Conservation (phyloP, 2,113 vertebrate species). For the Nyctereutes procyonoides region DNA sequence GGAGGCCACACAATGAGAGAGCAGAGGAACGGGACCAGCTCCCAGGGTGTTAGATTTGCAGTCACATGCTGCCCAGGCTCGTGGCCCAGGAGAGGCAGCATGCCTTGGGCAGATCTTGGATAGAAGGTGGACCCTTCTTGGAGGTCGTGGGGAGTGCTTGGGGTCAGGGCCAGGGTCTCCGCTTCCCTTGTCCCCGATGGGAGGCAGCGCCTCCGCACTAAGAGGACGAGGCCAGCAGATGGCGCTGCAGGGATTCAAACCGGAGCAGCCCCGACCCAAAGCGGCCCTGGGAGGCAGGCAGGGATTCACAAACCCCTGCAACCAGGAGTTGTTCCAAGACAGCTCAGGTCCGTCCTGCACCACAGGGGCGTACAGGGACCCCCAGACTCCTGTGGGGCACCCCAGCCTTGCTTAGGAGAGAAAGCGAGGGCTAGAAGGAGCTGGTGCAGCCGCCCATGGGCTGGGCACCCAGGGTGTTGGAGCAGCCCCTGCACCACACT, state of each 20-base stretch:
- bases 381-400: too few relatives aligned
- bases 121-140: fast-evolving
- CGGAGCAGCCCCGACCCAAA: fast-evolving
- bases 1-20: fast-evolving
- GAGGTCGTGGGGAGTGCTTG: not conserved
- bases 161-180: fast-evolving
- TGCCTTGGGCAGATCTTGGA: not conserved
- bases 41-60: not conserved
- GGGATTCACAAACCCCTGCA: not conserved
- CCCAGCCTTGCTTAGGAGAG: not conserved
- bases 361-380: not conserved
- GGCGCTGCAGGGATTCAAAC: constrained; percentile 79
- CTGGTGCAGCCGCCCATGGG: not conserved
- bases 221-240: constrained; percentile 71
- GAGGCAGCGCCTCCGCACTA: not conserved
- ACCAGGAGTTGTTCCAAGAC: not conserved
- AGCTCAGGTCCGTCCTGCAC: fast-evolving
- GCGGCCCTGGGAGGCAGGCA: not conserved
- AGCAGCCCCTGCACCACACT: not conserved
- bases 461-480: fast-evolving
- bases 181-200: fast-evolving
- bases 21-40: not conserved
- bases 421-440: not conserved
- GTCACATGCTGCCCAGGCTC: not conserved
- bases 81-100: fast-evolving